Base-by-base conservation (phyloP, 2,888 invertebrate genomes). In the Hirtodrosophila duncani region DNA sequence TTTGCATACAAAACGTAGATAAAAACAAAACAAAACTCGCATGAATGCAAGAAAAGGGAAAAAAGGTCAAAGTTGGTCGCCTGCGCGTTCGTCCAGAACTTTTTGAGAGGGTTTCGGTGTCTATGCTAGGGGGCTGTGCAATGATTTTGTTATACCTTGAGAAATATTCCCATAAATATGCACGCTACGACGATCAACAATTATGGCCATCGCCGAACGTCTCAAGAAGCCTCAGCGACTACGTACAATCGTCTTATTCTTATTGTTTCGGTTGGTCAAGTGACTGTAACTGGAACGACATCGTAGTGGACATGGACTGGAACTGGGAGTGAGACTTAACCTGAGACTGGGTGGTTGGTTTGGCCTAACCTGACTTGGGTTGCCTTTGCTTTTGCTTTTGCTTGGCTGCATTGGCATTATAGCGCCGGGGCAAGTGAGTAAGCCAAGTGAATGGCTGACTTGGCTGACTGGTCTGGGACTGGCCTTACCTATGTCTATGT, bases 181-280 rank as follows among this genome's bases (percentile, higher is more conserved):
- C 81, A 78, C 72, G 78, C 75, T 78, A 81, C 72, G 69, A 37
- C 69, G 71, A 78, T 63, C 74, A 80, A 74, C 80, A 77, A 77
- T 80, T 77, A 71, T 71, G 67, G 66, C 67, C 58, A 68, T 60
- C 60, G 67, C 65, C 31, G 67, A 38, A 16, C 45, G 34, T 36
- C 33, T 33, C 42, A 34, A 42, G 16, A 29, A 42, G 50, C 27
- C 30, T 53, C 51, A 42, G 38, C 31, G 49, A 34, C 30, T 41
- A 50, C 31, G 34, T 48, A 34, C 7, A 7, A 20, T 61, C 58
- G 67, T 43, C 34, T 78, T 71, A 83, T 83, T 84, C 83, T 80
- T 80, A 67, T 63, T 83, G 85, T 84, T 85, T 85, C 85, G 85
- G 85, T 86, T 85, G 85, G 84, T 82, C 85, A 85, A 85, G 84